Percentiles rank a stretch among this genome's conserved stretches.
These are phyloP conservation scores for Latheticus oryzae DNA, from an alignment of 2,888 invertebrate species.

Conservation along the genomic window DNA sequence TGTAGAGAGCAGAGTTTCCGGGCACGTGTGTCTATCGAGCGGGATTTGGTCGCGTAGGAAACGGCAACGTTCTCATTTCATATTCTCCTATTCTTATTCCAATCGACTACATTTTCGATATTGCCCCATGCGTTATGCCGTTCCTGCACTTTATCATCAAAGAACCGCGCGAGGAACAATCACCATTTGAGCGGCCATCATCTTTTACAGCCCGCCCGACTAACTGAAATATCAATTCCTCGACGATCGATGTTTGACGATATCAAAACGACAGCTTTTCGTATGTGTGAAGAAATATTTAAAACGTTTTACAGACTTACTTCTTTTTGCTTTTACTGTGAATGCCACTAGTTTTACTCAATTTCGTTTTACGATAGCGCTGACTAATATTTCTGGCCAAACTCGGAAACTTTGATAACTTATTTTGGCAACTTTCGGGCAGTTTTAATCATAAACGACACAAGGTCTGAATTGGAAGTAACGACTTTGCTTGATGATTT, in stretches of 20 bases:
- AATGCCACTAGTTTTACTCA: too few relatives aligned
- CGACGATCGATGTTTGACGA: slow-evolving; percentile 38
- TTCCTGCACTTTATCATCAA: slow-evolving; percentile 59
- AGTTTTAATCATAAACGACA: slow-evolving; percentile 30
- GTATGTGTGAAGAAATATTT: slow-evolving; percentile 11
- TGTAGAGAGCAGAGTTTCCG: too few relatives aligned
- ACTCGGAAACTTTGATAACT: slow-evolving; percentile 25
- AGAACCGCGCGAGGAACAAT: slow-evolving; percentile 55
- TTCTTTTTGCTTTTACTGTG: too few relatives aligned
- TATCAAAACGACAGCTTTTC: slow-evolving; percentile 11
- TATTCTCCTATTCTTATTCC: slow-evolving; percentile 59
- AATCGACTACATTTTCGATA: slow-evolving; percentile 59
- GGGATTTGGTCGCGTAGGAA: slow-evolving; percentile 37
- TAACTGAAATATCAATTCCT: slow-evolving; percentile 43
- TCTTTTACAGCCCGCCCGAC: slow-evolving; percentile 41
- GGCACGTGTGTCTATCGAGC: slow-evolving; percentile 8
- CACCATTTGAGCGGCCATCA: slow-evolving; percentile 57
- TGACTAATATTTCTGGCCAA: slow-evolving; percentile 25
- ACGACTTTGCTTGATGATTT: slow-evolving; percentile 22
- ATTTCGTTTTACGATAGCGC: slow-evolving; percentile 19
- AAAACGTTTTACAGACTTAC: too few relatives aligned
- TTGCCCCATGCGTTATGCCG: slow-evolving; percentile 58
- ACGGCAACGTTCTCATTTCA: slow-evolving; percentile 51
- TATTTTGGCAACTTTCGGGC: slow-evolving; percentile 32
- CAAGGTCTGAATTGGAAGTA: slow-evolving; percentile 22